Conservation (phyloP, 2,797 vertebrate species). For the Intellagama lesueurii region DNA sequence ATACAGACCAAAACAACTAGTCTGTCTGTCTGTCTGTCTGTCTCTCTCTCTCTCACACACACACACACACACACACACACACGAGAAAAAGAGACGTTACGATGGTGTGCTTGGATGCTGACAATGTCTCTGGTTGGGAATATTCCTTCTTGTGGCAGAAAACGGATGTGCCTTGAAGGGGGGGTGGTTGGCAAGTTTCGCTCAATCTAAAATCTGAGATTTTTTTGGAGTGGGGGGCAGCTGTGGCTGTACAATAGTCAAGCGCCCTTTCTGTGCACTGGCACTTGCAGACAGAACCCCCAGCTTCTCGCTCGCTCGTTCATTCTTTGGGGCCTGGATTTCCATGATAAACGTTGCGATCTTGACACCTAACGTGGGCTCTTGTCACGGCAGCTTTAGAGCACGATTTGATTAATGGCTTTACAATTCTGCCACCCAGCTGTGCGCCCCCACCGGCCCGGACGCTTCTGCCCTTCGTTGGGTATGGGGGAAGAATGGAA, state of each 20-base stretch:
- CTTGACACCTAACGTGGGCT: slow-evolving; percentile 83
- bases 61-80: no score
- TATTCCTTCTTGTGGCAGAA: background rate
- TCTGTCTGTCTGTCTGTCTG: no score
- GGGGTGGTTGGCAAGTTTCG: no score
- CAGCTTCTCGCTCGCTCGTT: background rate
- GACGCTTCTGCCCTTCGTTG: slow-evolving; percentile 68
- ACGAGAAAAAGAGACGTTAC: no score
- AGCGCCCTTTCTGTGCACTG: slow-evolving; percentile 77
- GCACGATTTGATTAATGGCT: slow-evolving; percentile 94
- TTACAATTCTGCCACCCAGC: slow-evolving; percentile 91
- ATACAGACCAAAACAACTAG: no score
- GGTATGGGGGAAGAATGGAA: slow-evolving; percentile 80
- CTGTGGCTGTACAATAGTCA: slow-evolving; percentile 84
- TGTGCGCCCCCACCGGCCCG: slow-evolving; percentile 71
- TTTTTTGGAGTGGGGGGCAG: no score
- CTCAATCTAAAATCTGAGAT: no score
- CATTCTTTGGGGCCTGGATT: slow-evolving; percentile 78
- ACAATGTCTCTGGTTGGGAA: no score
- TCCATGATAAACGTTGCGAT: slow-evolving; percentile 93
- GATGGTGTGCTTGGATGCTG: no score
- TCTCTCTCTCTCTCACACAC: background rate
- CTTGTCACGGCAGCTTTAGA: slow-evolving; percentile 92
- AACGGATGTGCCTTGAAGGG: background rate
- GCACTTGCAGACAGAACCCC: slow-evolving; percentile 64